Percentiles rank a stretch among this genome's conserved stretches.
These are phyloP conservation scores for Eristalinus aeneus DNA, from an alignment of 2,888 invertebrate species.

Conservation along the genomic window DNA sequence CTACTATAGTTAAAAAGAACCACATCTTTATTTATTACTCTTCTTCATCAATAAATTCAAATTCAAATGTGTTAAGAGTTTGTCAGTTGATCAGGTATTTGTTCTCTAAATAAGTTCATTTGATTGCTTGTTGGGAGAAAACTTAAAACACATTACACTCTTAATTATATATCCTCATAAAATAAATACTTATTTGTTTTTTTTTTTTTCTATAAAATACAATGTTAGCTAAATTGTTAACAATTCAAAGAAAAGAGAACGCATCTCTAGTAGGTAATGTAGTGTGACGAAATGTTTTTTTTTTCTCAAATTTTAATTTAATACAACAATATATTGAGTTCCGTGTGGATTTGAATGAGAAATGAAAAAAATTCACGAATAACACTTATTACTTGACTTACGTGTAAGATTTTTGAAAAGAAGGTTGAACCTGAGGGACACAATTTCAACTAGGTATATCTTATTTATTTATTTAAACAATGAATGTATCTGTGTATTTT, in stretches of 20 bases:
- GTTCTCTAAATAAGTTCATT: slow-evolving; percentile 24
- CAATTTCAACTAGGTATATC: slow-evolving; percentile 23
- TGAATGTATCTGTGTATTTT: slow-evolving; percentile 5
- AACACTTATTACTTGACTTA: slow-evolving; percentile 52
- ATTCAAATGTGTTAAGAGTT: slow-evolving; percentile 11
- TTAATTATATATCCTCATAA: neutral
- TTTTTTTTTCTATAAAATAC: neutral
- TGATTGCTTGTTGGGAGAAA: slow-evolving; percentile 48
- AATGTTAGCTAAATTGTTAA: slow-evolving; percentile 4
- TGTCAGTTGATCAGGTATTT: neutral
- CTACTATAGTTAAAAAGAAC: slow-evolving; percentile 63
- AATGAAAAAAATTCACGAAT: slow-evolving; percentile 28
- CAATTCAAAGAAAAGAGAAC: slow-evolving; percentile 19
- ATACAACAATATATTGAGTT: slow-evolving; percentile 69
- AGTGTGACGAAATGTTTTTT: neutral
- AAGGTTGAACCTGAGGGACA: slow-evolving; percentile 49
- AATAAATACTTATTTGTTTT: neutral
- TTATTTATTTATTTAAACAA: slow-evolving; percentile 13
- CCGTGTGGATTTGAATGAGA: slow-evolving; percentile 35
- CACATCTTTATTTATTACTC: slow-evolving; percentile 18
- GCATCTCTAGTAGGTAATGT: neutral
- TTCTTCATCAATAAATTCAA: slow-evolving; percentile 31
- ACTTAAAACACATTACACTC: neutral
- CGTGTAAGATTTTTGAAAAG: slow-evolving; percentile 33
- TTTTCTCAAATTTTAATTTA: slow-evolving; percentile 26